Base-by-base conservation (phyloP, 1,140 invertebrate genomes). In the Stratiolaelaps scimitus region DNA sequence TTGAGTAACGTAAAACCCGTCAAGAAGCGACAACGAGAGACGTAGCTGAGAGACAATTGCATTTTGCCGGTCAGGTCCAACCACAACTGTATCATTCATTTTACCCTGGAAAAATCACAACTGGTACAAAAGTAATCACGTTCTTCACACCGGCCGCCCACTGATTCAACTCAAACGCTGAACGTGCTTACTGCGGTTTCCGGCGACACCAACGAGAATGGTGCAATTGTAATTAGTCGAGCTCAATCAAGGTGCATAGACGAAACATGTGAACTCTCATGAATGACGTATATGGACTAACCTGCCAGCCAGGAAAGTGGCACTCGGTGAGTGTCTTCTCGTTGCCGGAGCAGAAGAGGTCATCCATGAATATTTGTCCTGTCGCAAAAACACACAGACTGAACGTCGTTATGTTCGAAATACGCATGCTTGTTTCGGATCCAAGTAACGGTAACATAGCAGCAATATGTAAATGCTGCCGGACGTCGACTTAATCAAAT, bases 301-400 rank as follows among this genome's bases (percentile, higher is more conserved):
- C 53, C 53, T 60, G 88, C 89, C 87, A 92, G 7, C 85, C 86
- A 70, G 87, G 83, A 72, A 88, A 89, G 15, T 83, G 77, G 73
- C 91, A 95, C 0, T 83, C 73, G 0, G 78, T 75, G 13, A 95
- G 71, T 46, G 81, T 81, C 15, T 75, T 72, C 74, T 95, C 91
- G 64, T 81, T 80, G 0, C 90, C 91, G 71, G 83, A 80, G 74
- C 91, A 96, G 67, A 83, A 84, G 5, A 92, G 74, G 74, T 92
- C 89, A 73, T 93, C 89, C 84, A 95, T 85, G 87, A 88, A 92
- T 70, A 83, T 89, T 70, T 80, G 82, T 70, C 81, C 86, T 88
- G 69, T 15, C 68, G 64, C n/a, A 66, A 47, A 64, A 65, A 47
- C 19, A 13, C 29, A 67, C 15, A n/a, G 34, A 19, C n/a, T 19